Base-by-base conservation (phyloP, 2,888 invertebrate species). In the Drosophila villosipedis region DNA sequence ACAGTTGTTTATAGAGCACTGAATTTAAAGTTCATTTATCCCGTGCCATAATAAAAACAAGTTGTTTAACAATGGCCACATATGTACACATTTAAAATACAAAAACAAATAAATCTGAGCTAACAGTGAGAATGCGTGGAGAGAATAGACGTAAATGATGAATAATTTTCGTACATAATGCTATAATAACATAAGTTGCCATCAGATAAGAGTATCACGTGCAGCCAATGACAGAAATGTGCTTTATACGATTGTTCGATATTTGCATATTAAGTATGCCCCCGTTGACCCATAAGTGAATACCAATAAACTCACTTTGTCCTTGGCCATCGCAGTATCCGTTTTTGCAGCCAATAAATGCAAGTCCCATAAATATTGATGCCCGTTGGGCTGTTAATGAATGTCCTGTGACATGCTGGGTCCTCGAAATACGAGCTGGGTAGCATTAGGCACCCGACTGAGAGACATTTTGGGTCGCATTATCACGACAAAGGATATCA, bases 331-430 rank as follows among this genome's bases (percentile, higher is more conserved):
- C 35, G 28, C 50, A 39, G 54, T 47, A 68, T 62, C 41, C 53
- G 39, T 37, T 70, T 64, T 67, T 66, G 62, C 59, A 47, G 59
- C 37, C 57, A 73, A 82, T 69, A 73, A 78, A 76, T 82, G 73
- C 70, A 57, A 69, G 53, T 50, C 66, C 30, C 71, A 78, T 76
- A 78, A 78, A 84, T 73, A 79, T 81, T 78, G 79, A 83, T 84
- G 71, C 33, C 60, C 68, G 53, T 58, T 67, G 47, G 58, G 50
- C 50, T 67, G 65, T 74, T 74, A 80, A 84, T 73, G 81, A 87
- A 47, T 59, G 68, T 41, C 31, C 25, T 43, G 30, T 30, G 39
- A 61, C 41, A 43, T 50, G 39, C 12, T 49, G 12, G 41, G 31
- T 16, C 41, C 31, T 30, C 10, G 16, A 47, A 65, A 61, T 31